These are phyloP conservation scores for Tiliacea citrago DNA, from an alignment of 2,888 invertebrate genomes.

Conservation along the genomic window DNA sequence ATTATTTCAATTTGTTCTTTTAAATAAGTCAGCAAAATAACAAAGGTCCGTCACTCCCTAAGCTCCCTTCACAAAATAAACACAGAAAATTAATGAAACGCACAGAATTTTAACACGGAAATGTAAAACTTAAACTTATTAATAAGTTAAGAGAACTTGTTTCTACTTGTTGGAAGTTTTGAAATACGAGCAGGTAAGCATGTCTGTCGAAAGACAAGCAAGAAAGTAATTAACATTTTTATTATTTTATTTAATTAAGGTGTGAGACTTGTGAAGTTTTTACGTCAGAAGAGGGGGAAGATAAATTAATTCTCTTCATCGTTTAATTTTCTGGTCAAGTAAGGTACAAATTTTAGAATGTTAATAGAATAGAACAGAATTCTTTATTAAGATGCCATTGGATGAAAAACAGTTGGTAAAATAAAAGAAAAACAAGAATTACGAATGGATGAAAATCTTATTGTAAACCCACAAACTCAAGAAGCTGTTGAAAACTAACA, in stretches of 20 bases:
- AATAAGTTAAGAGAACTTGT: slow-evolving; percentile 66
- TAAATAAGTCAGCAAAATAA: slow-evolving; percentile 1
- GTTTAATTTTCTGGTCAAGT: neutral
- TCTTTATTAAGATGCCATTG: too few species aligned
- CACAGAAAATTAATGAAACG: slow-evolving; percentile 58
- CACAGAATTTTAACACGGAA: slow-evolving; percentile 59
- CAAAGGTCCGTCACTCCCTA: neutral
- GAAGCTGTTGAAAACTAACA: slow-evolving; percentile 30
- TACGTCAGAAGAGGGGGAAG: neutral
- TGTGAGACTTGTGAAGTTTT: slow-evolving; percentile 37
- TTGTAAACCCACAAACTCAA: slow-evolving; percentile 18
- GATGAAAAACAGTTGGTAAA: neutral
- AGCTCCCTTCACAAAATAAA: slow-evolving; percentile 29
- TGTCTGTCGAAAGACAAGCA: slow-evolving; percentile 48
- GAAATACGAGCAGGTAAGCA: slow-evolving; percentile 51
- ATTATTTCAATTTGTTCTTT: neutral
- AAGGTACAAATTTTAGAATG: neutral
- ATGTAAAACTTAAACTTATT: slow-evolving; percentile 66
- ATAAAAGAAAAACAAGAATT: neutral
- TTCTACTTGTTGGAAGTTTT: slow-evolving; percentile 42
- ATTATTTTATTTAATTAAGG: slow-evolving; percentile 63
- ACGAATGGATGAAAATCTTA: slow-evolving; percentile 1
- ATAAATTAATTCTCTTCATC: slow-evolving; percentile 18
- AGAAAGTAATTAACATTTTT: slow-evolving; percentile 62
- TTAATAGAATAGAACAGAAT: neutral